These are phyloP conservation scores for Eolophus roseicapilla DNA, from an alignment of 2,113 vertebrate genomes.

Conservation along the genomic window DNA sequence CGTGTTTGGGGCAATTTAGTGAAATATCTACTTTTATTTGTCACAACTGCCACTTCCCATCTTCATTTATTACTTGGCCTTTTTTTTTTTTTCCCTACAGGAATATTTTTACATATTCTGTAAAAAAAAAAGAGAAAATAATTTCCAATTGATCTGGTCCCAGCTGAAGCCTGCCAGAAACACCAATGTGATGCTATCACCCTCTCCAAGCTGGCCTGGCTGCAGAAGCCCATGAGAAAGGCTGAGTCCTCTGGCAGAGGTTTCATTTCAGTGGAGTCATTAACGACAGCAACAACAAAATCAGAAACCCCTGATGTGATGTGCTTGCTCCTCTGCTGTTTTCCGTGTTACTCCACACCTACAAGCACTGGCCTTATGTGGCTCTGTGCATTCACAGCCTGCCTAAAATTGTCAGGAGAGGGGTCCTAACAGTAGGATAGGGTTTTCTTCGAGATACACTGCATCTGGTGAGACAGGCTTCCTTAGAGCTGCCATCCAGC, in stretches of 20 bases:
- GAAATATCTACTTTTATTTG: background rate
- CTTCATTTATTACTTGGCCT: background rate
- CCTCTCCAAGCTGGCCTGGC: background rate
- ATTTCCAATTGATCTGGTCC: background rate
- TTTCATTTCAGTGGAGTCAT: background rate
- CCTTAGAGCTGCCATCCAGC: background rate
- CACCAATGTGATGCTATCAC: background rate
- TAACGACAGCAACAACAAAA: background rate
- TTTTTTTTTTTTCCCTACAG: background rate
- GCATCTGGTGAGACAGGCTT: background rate
- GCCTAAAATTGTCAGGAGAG: background rate
- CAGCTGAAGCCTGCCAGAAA: background rate
- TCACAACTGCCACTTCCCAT: background rate
- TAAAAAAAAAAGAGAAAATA: background rate
- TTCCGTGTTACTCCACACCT: fast-evolving
- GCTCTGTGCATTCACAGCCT: background rate
- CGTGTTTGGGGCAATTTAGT: background rate
- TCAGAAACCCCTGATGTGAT: background rate
- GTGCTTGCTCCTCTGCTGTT: background rate
- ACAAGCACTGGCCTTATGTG: fast-evolving
- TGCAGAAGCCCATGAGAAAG: background rate
- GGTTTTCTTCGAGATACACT: background rate
- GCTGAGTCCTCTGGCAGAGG: background rate
- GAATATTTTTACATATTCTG: background rate
- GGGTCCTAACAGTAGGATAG: fast-evolving